Percentiles rank a stretch among this genome's conserved stretches.
phyloP scores from a whole-genome alignment of 2,113 vertebrate species.

The Danionella cerebrum region DNA sequence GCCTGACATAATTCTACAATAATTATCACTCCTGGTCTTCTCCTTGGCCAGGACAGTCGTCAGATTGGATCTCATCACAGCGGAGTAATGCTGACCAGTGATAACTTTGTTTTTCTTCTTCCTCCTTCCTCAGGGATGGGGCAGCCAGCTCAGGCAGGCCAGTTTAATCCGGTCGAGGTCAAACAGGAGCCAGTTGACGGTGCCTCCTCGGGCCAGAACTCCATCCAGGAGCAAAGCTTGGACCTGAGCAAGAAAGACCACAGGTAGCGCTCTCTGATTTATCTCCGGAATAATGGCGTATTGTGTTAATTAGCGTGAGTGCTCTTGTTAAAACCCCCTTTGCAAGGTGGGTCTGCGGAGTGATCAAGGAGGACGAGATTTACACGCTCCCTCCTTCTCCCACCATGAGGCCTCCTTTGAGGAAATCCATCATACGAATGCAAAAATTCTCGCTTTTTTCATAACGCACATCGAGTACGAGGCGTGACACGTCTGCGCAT shows the following conservation, averaged over 20 bases:
- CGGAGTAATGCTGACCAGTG: slow-evolving; percentile 84
- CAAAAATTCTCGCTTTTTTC: slow-evolving; percentile 26
- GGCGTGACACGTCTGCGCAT: slow-evolving; percentile 38
- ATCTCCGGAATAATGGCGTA: slow-evolving; percentile 33
- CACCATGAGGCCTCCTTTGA: slow-evolving; percentile 4
- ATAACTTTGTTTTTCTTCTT: slow-evolving; percentile 62
- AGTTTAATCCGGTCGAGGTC: slow-evolving; percentile 78
- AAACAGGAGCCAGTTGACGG: slow-evolving; percentile 79
- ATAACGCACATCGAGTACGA: slow-evolving; percentile 36
- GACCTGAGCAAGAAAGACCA: slow-evolving; percentile 91
- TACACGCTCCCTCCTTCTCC: slow-evolving; percentile 26
- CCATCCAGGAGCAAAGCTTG: slow-evolving; percentile 84
- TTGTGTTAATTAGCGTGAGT: slow-evolving; percentile 44
- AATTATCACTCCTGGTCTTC: slow-evolving; percentile 96
- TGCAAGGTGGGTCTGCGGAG: slow-evolving; percentile 34
- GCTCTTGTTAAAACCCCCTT: slow-evolving; percentile 38
- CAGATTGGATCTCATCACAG: slow-evolving; percentile 82
- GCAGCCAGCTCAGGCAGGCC: slow-evolving; percentile 62
- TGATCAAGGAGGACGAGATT: slow-evolving; percentile 37
- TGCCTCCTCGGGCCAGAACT: slow-evolving; percentile 63
- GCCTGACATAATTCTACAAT: slow-evolving; percentile 96
- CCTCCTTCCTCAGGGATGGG: slow-evolving; percentile 75
- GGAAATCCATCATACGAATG: slow-evolving; percentile 35
- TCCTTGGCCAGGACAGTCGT: slow-evolving; percentile 78
- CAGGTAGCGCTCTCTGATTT: slow-evolving; percentile 62